Evolutionary conservation across 2,797 vertebrate species (phyloP).

Genomic region (Morelia viridis): DNA sequence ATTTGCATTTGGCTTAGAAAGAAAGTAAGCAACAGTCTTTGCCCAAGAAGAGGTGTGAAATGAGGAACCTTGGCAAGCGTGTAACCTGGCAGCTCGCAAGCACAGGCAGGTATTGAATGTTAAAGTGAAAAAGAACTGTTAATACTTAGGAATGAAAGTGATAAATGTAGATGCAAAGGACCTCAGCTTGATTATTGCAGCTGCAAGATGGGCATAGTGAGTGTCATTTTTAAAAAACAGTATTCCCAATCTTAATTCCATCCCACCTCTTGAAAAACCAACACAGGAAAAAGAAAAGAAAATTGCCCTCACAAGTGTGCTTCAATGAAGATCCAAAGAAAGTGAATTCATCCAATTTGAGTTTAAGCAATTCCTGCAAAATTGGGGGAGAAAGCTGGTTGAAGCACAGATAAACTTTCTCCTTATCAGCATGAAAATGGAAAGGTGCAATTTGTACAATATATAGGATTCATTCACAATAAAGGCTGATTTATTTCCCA

Average conservation of each 20-base stretch:
- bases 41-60: not conserved
- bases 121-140: constrained; percentile 57
- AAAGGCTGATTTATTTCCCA: constrained; percentile 41
- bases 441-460: constrained; percentile 36
- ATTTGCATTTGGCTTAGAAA: accelerated
- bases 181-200: constrained; percentile 53
- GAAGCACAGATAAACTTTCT: constrained; percentile 30
- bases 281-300: constrained; percentile 11
- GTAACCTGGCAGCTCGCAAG: constrained; percentile 31
- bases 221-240: constrained; percentile 47
- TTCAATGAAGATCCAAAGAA: constrained; percentile 1
- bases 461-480: constrained; percentile 19
- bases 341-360: constrained; percentile 55
- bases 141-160: constrained; percentile 64
- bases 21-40: not conserved
- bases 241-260: constrained; percentile 59
- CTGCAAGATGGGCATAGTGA: constrained; percentile 61
- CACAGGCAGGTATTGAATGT: constrained; percentile 37
- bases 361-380: constrained; percentile 26
- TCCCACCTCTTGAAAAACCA: constrained; percentile 44
- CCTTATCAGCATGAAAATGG: constrained; percentile 42
- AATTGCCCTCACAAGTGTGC: not conserved
- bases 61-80: constrained; percentile 10
- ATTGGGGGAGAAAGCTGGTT: constrained; percentile 20
- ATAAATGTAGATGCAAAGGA: constrained; percentile 60